Base-by-base conservation (phyloP, 2,888 invertebrate genomes). In the Augochlorella aurata region DNA sequence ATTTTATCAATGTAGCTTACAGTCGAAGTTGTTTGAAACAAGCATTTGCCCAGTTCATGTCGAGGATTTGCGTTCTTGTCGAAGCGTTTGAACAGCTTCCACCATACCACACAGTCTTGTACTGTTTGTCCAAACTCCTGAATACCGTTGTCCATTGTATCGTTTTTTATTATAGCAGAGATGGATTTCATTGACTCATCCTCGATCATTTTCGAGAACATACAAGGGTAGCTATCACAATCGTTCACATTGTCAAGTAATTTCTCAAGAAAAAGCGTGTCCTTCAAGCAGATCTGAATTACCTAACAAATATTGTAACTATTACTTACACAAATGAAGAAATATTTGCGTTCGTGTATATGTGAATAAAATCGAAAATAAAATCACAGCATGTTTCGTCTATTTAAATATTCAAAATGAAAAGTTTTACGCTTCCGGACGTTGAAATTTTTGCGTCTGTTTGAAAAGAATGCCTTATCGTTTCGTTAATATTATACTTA, bases 121-220 rank as follows among this genome's bases (percentile, higher is more conserved):
- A 84, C 45, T 10, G 73, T 67, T 12, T 73, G 77, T 29, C 74
- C 76, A 44, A 84, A 81, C 50, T 76, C 68, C 0, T 58, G 54
- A 7, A 38, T 45, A 12, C 18, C 9, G 2, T 24, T 47, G 29
- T 75, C 75, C 9, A 74, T 71, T 52, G 76, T 75, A 45, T 84
- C 83, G 24, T 81, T 84, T 52, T 44, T 66, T 68, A 84, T n/a
- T 70, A 81, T 54, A 3, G 58, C 54, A n/a, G n/a, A 12, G 14
- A 84, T 5, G 14, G 79, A 80, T 49, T 83, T 76, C 74, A 84
- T 77, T 5, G 79, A 54, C 16, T 77, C 77, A 18, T 73, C 66
- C 29, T 65, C 49, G 21, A 83, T 80, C 16, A 84, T 9, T 79
- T 77, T 84, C 12, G 84, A 80, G 63, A 84, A 84, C 79, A 83